Percentiles rank a stretch among this genome's conserved stretches.
phyloP scores from a whole-genome alignment of 2,113 vertebrate genomes.

The Notiomystis cincta region DNA sequence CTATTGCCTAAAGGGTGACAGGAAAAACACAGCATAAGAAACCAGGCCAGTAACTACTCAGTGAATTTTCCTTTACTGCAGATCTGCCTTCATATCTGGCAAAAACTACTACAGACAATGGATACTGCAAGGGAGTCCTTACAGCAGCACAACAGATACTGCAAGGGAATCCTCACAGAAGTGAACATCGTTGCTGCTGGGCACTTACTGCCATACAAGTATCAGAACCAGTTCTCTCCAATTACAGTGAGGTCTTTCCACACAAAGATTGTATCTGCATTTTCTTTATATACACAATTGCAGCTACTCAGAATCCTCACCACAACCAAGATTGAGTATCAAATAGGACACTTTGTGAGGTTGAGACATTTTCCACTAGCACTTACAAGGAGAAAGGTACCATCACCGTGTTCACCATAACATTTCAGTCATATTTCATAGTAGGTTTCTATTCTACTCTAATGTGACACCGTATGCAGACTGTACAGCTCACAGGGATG shows the following conservation, averaged over 20 bases:
- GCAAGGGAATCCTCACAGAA: neutral
- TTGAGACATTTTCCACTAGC: neutral
- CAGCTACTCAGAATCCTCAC: neutral
- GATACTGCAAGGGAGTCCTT: neutral
- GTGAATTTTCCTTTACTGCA: neutral
- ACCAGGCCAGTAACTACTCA: neutral
- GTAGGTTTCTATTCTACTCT: neutral
- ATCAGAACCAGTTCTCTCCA: neutral
- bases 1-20: neutral
- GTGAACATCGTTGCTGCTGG: neutral
- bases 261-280: neutral
- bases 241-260: neutral
- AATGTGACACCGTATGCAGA: neutral
- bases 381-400: neutral
- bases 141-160: neutral
- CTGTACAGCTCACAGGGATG: accelerated
- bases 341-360: neutral
- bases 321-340: neutral
- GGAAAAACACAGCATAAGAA: neutral
- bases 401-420: neutral
- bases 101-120: neutral
- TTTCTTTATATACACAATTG: neutral
- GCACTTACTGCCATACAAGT: neutral
- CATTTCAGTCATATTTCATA: neutral
- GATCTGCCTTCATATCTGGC: neutral